Conservation (phyloP, 2,888 invertebrate genomes). For the Clanis bilineata region DNA sequence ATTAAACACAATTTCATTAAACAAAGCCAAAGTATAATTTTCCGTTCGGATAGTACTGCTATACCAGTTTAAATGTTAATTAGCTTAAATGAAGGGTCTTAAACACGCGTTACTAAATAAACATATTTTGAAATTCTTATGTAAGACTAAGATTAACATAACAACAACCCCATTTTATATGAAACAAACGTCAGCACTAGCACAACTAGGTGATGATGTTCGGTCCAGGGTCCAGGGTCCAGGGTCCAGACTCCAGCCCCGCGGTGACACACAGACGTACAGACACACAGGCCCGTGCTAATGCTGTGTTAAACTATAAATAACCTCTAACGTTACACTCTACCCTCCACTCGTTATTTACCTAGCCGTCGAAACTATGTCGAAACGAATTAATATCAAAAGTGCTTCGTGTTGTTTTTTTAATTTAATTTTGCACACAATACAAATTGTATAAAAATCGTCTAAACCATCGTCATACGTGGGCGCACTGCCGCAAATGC, state of each 20-base stretch:
- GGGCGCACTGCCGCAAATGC: slow-evolving; percentile 28
- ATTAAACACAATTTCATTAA: slow-evolving; percentile 78
- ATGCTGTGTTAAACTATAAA: slow-evolving; percentile 16
- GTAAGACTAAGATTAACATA: slow-evolving; percentile 74
- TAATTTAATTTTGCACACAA: slow-evolving; percentile 35
- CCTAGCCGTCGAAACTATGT: slow-evolving; percentile 21
- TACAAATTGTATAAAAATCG: slow-evolving; percentile 53
- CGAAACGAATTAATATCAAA: slow-evolving; percentile 48
- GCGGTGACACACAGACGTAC: neutral
- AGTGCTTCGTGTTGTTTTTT: slow-evolving; percentile 44
- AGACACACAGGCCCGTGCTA: neutral
- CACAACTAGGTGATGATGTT: slow-evolving; percentile 24
- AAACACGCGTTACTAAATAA: slow-evolving; percentile 68
- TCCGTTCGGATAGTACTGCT: slow-evolving; percentile 66
- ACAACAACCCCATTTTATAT: slow-evolving; percentile 72
- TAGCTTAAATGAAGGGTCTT: slow-evolving; percentile 70
- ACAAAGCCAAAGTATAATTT: slow-evolving; percentile 74
- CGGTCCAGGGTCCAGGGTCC: no score
- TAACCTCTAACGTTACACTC: slow-evolving; percentile 17
- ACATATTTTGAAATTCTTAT: slow-evolving; percentile 72
- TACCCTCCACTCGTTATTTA: slow-evolving; percentile 15
- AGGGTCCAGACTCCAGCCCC: slow-evolving; percentile 21
- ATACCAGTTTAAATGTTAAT: slow-evolving; percentile 67
- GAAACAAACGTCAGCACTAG: slow-evolving; percentile 52
- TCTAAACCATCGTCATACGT: slow-evolving; percentile 21